Percentiles rank a stretch among this genome's conserved stretches.
Evolutionary conservation across 2,797 vertebrate species (phyloP).

Genomic region (Periophthalmus magnuspinnatus): DNA sequence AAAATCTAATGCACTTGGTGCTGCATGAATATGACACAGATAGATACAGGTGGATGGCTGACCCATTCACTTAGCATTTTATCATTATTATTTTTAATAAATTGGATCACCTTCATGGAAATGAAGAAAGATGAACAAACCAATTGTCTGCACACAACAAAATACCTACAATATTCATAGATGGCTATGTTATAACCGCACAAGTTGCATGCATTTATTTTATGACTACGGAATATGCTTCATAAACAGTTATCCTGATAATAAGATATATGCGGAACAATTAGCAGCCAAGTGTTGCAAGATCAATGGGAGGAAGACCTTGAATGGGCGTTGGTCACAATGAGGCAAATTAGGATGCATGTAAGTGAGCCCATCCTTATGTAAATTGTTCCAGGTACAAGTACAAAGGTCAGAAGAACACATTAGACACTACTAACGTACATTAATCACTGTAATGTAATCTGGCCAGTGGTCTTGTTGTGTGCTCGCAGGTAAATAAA

Average conservation of each 20-base stretch:
- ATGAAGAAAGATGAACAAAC: neutral
- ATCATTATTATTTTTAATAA: neutral
- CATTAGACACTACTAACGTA: conserved; percentile 7
- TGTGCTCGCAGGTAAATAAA: neutral
- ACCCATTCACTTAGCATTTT: neutral
- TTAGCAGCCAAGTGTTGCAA: conserved; percentile 5
- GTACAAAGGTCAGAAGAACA: conserved; percentile 23
- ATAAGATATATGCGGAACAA: neutral
- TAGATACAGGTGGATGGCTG: neutral
- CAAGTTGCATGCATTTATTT: neutral
- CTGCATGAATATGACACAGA: neutral
- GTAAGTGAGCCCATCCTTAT: neutral
- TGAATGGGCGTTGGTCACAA: conserved; percentile 7
- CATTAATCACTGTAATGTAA: conserved; percentile 20
- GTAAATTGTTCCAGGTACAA: conserved; percentile 9
- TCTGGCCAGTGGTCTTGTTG: neutral
- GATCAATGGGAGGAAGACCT: conserved; percentile 11
- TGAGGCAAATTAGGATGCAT: conserved; percentile 3
- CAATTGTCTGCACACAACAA: neutral
- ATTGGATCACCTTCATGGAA: neutral
- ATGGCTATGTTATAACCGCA: neutral
- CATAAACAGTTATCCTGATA: neutral
- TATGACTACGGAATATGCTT: neutral
- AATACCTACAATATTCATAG: neutral
- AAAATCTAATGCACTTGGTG: neutral